Base-by-base conservation (phyloP, 2,797 vertebrate species). In the Falco concolor region DNA sequence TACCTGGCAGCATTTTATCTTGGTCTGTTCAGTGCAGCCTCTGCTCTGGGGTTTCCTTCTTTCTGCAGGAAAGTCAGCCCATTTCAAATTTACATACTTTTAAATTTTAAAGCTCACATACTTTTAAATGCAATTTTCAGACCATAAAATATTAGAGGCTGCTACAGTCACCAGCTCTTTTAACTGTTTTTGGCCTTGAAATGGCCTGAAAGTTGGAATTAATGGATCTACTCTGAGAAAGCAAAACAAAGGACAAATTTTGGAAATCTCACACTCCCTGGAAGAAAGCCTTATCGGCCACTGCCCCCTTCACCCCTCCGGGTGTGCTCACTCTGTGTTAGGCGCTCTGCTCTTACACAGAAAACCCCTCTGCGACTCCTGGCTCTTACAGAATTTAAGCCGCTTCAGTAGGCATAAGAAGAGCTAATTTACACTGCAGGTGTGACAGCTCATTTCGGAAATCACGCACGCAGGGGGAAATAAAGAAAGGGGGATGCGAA, bases 401-500 rank as follows among this genome's bases (percentile, higher is more conserved):
- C n/a, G 68, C 63, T 38, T 28, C 44, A 21, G 23, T 1, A 15
- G 32, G 13, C 22, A 4, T 3, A 7, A 23, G 36, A 38, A 49
- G 32, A 72, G 5, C 6, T 30, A 3, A 21, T 12, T n/a, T 8
- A n/a, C 25, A 1, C 1, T 5, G 36, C 84, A 40, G 28, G 16
- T 3, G 19, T 5, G 44, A 8, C 70, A 32, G 57, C 10, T 49
- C 22, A 0, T 9, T 40, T 15, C 77, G 14, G 82, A 38, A 32
- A 30, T 3, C 17, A 24, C 59, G 2, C 52, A 1, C 2, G 10
- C 21, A 3, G 5, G 9, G 10, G 25, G 2, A 15, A 24, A 16
- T 1, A 0, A 6, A 17, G 10, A 10, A 40, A 8, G 11, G 14
- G 2, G 5, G 3, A 8, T 0, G 17, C 17, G 1, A 32, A 18